Base-by-base conservation (phyloP, 2,113 vertebrate species). In the human (Homo sapiens) region DNA sequence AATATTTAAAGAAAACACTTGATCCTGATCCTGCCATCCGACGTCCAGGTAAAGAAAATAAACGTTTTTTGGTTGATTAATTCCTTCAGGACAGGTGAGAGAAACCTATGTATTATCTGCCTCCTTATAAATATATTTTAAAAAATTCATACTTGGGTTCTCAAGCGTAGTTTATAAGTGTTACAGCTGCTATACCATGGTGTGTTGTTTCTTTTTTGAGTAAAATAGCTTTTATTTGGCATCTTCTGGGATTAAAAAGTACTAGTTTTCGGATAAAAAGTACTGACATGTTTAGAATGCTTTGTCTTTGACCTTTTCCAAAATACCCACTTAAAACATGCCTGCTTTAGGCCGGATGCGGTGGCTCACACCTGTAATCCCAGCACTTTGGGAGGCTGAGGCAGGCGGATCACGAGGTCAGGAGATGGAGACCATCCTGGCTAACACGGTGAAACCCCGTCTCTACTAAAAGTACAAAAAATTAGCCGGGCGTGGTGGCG, bases 1-100 rank as follows among this genome's bases (percentile, higher is more conserved):
- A 99, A 96, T 99, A 99, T 96, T 98, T 99, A 66, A 99, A 99
- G 98, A 99, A 99, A 98, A 99, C 99, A 1, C 98, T 99, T 94
- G 99, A 99, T 98, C 99, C 99, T 86, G 99, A 99, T 98, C 99
- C 99, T 92, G 96, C 99, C 68, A 98, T 99, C 98, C 99, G 99
- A 95, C 99, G 99, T 78, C 99, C 99, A 99, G 99, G 99, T 99
- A 99, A 98, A 96, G 96, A 91, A 30, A 66, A 80, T 97, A 95
- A 80, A 75, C 86, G 16, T 22, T 86, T 80, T 86, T 17, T 95
- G 45, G 22, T 73, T 95, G 40, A 72, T 87, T 87, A 79, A 66
- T 79, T 97, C n/a, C 85, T 97, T 43, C 64, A 97, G 61, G 38
- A 84, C 17, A 76, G 57, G 2, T 61, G 18, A 87, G 22, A 17